A percentile compares a stretch with the other conserved stretches of the same genome.
Conservation (phyloP, 2,888 invertebrate genomes). For the Phyto melanocephala region DNA sequence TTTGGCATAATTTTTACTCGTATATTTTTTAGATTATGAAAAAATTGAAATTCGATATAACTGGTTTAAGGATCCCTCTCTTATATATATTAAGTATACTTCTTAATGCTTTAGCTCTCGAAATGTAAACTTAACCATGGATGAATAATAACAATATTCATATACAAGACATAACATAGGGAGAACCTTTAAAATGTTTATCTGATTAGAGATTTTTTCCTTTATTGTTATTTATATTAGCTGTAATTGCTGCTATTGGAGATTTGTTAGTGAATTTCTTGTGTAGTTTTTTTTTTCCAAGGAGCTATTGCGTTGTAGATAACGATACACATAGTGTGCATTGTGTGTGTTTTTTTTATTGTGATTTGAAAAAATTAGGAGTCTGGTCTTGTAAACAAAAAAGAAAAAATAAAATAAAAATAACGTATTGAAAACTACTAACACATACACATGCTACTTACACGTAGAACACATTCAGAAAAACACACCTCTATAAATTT, state of each 20-base stretch:
- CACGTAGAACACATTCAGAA: too few species aligned
- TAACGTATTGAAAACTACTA: neutral
- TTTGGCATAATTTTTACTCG: too few species aligned
- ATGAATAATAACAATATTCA: too few species aligned
- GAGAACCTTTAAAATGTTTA: neutral
- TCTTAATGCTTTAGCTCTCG: too few species aligned
- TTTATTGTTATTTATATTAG: neutral
- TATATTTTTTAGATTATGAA: too few species aligned
- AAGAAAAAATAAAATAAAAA: neutral
- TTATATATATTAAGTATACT: too few species aligned
- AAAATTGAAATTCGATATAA: too few species aligned
- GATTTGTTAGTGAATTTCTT: neutral
- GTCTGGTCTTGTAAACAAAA: slow-evolving; percentile 9
- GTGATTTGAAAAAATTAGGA: neutral
- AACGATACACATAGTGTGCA: too few species aligned
- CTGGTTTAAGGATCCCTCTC: too few species aligned
- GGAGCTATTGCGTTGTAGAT: too few species aligned
- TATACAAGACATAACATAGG: neutral
- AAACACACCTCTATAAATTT: neutral
- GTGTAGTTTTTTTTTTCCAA: too few species aligned
- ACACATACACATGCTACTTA: neutral
- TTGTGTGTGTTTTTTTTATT: neutral
- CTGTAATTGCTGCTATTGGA: neutral
- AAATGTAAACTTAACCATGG: too few species aligned
- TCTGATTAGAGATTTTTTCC: slow-evolving; percentile 12